Evolutionary conservation across 1,140 invertebrate species (phyloP).

Genomic region (Lepeophtheirus salmonis): DNA sequence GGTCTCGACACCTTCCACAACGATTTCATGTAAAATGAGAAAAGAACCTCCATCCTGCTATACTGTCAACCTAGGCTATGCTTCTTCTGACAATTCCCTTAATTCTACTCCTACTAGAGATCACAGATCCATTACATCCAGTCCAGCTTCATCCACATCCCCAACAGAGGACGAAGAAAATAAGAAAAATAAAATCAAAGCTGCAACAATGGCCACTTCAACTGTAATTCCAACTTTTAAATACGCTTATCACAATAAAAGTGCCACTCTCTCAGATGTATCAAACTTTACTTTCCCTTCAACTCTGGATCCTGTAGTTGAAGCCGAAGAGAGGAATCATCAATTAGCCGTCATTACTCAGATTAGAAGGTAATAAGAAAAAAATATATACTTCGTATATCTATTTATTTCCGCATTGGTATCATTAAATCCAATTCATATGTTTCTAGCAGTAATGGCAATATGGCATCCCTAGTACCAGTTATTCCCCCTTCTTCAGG

Average conservation of each 20-base stretch:
- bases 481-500: not conserved
- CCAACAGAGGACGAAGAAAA: not conserved
- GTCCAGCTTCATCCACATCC: constrained; percentile 1
- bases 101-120: not conserved
- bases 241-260: not conserved
- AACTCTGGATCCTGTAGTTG: not conserved
- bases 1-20: constrained; percentile 3
- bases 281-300: not conserved
- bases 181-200: not conserved
- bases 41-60: constrained; percentile 1
- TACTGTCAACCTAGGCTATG: constrained; percentile 9
- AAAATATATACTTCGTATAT: not conserved
- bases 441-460: not conserved
- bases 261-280: not conserved
- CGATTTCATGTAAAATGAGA: constrained; percentile 1
- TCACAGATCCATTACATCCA: not conserved
- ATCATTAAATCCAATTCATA: not conserved
- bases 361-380: not conserved
- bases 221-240: not conserved
- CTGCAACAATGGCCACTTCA: not conserved
- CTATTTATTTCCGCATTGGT: not conserved
- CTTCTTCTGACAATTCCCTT: not conserved
- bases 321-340: not conserved
- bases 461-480: not conserved
- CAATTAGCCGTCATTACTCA: not conserved